Conservation (phyloP, 1,140 invertebrate species). For the Heliconius congener region DNA sequence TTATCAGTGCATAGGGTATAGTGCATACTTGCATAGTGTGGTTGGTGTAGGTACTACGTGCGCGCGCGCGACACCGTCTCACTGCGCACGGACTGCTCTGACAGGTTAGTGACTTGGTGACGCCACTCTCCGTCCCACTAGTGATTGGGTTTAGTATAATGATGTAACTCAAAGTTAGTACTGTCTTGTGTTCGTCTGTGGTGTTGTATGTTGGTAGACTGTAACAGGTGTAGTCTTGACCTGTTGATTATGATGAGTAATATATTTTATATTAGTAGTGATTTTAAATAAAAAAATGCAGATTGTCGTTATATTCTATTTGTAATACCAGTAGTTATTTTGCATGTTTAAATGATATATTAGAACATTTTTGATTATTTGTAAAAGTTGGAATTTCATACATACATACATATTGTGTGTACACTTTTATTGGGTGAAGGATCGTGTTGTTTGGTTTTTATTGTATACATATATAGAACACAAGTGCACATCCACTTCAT, state of each 20-base stretch:
- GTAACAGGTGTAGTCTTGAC: neutral
- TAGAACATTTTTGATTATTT: too few species aligned
- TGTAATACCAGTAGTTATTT: too few species aligned
- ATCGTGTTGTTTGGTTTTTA: neutral
- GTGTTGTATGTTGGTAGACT: neutral
- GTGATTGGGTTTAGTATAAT: neutral
- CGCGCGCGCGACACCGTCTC: conserved; percentile 59
- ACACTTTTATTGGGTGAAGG: neutral
- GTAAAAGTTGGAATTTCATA: too few species aligned
- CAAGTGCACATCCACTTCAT: conserved; percentile 5
- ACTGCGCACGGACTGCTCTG: conserved; percentile 70
- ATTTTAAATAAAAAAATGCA: too few species aligned
- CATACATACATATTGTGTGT: too few species aligned
- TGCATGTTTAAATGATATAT: too few species aligned
- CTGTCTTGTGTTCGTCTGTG: neutral
- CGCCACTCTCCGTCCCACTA: neutral
- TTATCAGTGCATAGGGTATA: neutral
- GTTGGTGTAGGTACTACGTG: conserved; percentile 55
- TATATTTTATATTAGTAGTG: too few species aligned
- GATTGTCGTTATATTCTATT: too few species aligned
- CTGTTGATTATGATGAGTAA: neutral
- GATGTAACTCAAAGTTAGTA: too few species aligned
- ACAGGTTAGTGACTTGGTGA: conserved; percentile 60
- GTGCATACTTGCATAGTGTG: neutral
- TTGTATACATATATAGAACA: neutral